Percentiles rank a stretch among this genome's conserved stretches.
phyloP scores from a whole-genome alignment of 2,797 vertebrate species.

The Argya squamiceps region DNA sequence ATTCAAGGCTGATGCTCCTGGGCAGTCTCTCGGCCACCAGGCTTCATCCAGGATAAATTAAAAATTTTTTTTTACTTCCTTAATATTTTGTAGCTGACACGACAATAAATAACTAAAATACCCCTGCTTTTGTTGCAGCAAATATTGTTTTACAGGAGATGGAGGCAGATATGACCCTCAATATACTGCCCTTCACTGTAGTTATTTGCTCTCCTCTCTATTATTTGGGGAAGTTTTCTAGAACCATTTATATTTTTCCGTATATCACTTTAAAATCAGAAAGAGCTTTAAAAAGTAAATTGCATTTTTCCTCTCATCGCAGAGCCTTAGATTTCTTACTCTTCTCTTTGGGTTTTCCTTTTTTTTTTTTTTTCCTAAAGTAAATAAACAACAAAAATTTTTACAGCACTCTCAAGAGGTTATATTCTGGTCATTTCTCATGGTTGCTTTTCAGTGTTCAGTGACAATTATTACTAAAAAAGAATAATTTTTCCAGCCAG shows the following conservation, averaged over 20 bases:
- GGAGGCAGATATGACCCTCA: conserved; percentile 28
- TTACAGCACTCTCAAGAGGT: neutral
- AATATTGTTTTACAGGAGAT: conserved; percentile 48
- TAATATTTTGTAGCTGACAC: neutral
- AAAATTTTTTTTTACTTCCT: neutral
- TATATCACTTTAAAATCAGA: conserved; percentile 57
- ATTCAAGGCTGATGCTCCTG: neutral
- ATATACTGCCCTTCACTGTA: neutral
- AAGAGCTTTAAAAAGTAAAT: conserved; percentile 67
- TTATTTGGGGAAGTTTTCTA: conserved; percentile 9
- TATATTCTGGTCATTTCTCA: conserved; percentile 32
- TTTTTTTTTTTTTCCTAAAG: neutral
- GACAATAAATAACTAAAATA: conserved; percentile 27
- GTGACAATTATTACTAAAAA: neutral
- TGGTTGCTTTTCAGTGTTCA: neutral
- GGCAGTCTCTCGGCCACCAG: neutral
- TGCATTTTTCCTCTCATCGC: conserved; percentile 4
- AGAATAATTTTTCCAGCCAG: neutral
- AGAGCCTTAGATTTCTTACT: neutral
- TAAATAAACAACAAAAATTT: conserved; percentile 2
- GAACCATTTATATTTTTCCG: conserved; percentile 36
- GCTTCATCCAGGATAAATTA: neutral
- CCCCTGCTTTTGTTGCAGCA: neutral
- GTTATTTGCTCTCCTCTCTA: neutral
- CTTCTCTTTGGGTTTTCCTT: neutral